Evolutionary conservation across 2,797 vertebrate species (phyloP).

Genomic region (Nyctibius grandis): DNA sequence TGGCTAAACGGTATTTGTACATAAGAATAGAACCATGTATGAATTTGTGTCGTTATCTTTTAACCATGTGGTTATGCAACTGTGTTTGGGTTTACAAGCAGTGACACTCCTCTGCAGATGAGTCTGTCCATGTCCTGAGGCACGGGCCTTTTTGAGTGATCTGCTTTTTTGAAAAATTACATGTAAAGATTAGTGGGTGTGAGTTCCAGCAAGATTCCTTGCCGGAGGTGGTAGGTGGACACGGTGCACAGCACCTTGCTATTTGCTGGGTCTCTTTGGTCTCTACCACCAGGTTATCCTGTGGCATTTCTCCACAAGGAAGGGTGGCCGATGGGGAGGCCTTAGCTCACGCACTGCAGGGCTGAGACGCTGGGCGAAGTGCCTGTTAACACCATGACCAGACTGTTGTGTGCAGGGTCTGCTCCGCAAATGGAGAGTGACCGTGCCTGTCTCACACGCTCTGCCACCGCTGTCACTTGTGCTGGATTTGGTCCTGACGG

Average conservation of each 20-base stretch:
- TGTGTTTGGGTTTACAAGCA: not conserved
- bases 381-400: not conserved
- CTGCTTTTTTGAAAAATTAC: not conserved
- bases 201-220: not conserved
- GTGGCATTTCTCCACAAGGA: not conserved
- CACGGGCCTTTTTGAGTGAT: not conserved
- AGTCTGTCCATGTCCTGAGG: not conserved
- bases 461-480: not conserved
- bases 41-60: not conserved
- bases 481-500: not conserved
- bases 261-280: not conserved
- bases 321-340: not conserved
- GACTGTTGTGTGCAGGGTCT: not conserved
- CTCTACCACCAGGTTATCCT: not conserved
- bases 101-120: not conserved
- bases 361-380: not conserved
- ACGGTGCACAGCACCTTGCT: not conserved
- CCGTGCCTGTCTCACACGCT: not conserved
- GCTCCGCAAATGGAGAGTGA: not conserved
- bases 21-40: not conserved
- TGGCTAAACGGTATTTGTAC: not conserved
- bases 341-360: not conserved
- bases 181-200: not conserved
- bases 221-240: not conserved
- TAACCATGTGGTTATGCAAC: slow-evolving; percentile 21